phyloP scores from a whole-genome alignment of 2,888 invertebrate genomes.

The Coenonympha glycerion region DNA sequence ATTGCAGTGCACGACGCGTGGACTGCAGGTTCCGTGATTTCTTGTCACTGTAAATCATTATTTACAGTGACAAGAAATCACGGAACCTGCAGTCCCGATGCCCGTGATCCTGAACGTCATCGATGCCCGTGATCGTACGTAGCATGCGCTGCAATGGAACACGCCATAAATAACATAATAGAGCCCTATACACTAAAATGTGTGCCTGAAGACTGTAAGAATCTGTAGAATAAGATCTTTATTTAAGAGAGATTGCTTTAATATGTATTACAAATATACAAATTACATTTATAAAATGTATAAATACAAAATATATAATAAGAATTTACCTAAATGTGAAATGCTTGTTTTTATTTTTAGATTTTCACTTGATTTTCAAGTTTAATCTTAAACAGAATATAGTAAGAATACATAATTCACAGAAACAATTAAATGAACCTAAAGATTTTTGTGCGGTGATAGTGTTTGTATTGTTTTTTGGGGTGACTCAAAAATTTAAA shows the following conservation, averaged over 20 bases:
- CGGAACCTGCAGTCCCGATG: too few relatives aligned
- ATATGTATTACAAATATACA: conserved; percentile 32
- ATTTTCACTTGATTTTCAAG: neutral
- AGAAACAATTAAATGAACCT: too few relatives aligned
- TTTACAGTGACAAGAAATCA: too few relatives aligned
- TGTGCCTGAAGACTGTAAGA: conserved; percentile 12
- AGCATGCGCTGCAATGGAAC: neutral
- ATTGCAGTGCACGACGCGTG: too few relatives aligned
- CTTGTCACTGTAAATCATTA: too few relatives aligned
- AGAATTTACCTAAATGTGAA: conserved; percentile 20
- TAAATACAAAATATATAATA: conserved; percentile 30
- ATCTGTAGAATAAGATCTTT: conserved; percentile 16
- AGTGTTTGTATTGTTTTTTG: too few relatives aligned
- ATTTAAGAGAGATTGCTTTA: conserved; percentile 33
- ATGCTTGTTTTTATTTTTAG: conserved; percentile 1
- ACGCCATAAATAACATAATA: neutral
- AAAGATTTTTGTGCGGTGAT: too few relatives aligned
- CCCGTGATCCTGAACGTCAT: too few relatives aligned
- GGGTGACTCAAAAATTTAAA: too few relatives aligned
- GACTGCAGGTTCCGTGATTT: too few relatives aligned
- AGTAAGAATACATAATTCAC: too few relatives aligned
- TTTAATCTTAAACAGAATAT: neutral
- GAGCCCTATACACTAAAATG: neutral
- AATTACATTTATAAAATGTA: conserved; percentile 63
- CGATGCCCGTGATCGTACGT: too few relatives aligned